Evolutionary conservation across 2,113 vertebrate genomes (phyloP).

Genomic region (Bothrops jararaca): DNA sequence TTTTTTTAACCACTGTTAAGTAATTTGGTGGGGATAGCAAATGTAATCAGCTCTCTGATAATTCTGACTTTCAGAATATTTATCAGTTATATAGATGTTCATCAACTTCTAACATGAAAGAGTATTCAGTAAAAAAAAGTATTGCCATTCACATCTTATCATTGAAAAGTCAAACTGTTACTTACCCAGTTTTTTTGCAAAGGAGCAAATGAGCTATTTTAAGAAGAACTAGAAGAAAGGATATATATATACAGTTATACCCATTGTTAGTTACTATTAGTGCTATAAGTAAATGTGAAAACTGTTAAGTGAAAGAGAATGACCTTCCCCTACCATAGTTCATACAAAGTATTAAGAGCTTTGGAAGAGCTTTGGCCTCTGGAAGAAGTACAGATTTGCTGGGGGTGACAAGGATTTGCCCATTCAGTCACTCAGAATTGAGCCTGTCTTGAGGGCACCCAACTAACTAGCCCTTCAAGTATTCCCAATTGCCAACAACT

Average conservation of each 20-base stretch:
- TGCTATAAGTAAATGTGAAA: not conserved
- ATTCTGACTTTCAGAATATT: not conserved
- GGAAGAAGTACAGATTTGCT: not conserved
- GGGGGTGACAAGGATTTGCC: not conserved
- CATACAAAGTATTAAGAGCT: not conserved
- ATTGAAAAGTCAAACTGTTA: slow-evolving; percentile 28
- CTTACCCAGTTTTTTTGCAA: slow-evolving; percentile 58
- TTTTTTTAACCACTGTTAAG: not conserved
- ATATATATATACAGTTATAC: not conserved
- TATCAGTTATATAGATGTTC: not conserved
- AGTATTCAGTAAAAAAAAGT: not conserved
- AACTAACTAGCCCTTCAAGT: not conserved
- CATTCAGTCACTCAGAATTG: not conserved
- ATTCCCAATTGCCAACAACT: not conserved
- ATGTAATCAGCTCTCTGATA: not conserved
- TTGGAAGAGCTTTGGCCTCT: not conserved
- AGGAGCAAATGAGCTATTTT: slow-evolving; percentile 72
- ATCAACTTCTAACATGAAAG: not conserved
- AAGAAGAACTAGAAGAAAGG: slow-evolving; percentile 67
- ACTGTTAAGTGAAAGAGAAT: not conserved
- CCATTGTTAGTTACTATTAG: not conserved
- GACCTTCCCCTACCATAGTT: not conserved
- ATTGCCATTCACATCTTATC: not conserved
- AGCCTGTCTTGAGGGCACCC: not conserved
- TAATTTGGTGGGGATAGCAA: not conserved